phyloP scores from a whole-genome alignment of 2,888 invertebrate species.

The Zonitis immaculata region DNA sequence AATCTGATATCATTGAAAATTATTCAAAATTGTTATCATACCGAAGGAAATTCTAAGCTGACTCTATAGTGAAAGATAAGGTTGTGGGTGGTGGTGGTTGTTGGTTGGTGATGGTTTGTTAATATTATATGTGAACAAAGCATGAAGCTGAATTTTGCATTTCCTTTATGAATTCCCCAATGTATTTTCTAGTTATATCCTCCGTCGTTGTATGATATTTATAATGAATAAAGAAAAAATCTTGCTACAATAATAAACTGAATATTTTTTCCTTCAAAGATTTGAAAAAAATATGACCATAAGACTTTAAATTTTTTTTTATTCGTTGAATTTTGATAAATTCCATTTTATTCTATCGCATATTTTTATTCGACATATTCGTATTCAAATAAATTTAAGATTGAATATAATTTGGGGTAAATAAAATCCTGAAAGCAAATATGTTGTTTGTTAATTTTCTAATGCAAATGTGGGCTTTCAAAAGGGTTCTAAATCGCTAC shows the following conservation, averaged over 20 bases:
- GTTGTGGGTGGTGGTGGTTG: not conserved
- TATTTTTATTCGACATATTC: too few relatives aligned
- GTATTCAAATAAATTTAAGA: too few relatives aligned
- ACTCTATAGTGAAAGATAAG: not conserved
- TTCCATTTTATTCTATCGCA: too few relatives aligned
- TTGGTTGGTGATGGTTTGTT: too few relatives aligned
- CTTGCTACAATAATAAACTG: not conserved
- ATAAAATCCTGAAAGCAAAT: too few relatives aligned
- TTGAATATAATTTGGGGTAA: too few relatives aligned
- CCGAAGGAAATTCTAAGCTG: not conserved
- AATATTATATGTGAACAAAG: too few relatives aligned
- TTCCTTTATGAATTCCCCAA: not conserved
- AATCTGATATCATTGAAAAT: not conserved
- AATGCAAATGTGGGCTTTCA: not conserved
- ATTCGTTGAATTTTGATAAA: too few relatives aligned
- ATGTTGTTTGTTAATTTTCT: not conserved
- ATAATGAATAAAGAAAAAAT: not conserved
- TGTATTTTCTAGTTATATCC: not conserved
- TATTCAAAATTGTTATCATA: not conserved
- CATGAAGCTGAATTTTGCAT: not conserved
- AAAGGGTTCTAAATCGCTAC: not conserved
- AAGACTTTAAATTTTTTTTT: too few relatives aligned
- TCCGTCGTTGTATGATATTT: not conserved
- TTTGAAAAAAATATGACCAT: too few relatives aligned
- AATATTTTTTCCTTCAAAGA: too few relatives aligned